Percentiles rank a stretch among this genome's conserved stretches.
These are phyloP conservation scores for Eptesicus fuscus DNA, from an alignment of 2,113 vertebrate species.

Conservation along the genomic window DNA sequence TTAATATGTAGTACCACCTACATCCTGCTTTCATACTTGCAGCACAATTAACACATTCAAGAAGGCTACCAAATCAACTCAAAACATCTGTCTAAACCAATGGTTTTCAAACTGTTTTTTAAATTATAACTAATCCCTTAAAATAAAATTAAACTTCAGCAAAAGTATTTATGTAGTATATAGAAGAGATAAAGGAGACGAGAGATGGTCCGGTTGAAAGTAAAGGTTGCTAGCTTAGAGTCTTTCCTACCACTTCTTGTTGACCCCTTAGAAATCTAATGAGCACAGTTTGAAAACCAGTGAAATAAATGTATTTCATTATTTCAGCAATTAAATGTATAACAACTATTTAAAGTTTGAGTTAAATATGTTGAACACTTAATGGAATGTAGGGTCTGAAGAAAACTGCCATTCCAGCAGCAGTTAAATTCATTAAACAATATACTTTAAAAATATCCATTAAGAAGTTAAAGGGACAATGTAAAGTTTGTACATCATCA, in stretches of 20 bases:
- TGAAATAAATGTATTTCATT: conserved; percentile 6
- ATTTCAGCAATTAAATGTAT: neutral
- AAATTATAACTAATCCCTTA: neutral
- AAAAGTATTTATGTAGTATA: neutral
- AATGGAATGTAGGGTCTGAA: conserved; percentile 76
- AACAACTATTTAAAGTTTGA: conserved; percentile 52
- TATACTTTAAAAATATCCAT: conserved; percentile 50
- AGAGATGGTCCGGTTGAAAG: neutral
- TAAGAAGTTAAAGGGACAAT: conserved; percentile 65
- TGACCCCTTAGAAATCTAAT: neutral
- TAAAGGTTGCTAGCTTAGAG: neutral
- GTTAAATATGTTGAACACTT: conserved; percentile 69
- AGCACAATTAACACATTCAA: neutral
- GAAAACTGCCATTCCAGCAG: conserved; percentile 70
- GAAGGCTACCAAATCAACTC: neutral
- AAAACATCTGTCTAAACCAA: neutral
- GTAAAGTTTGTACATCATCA: conserved; percentile 50
- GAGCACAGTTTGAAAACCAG: conserved; percentile 21
- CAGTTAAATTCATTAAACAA: conserved; percentile 63
- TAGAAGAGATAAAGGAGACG: conserved; percentile 16
- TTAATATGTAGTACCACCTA: conserved; percentile 32
- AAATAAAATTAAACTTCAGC: neutral
- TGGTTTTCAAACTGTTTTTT: conserved; percentile 40
- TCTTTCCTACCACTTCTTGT: neutral
- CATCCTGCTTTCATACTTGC: neutral